Percentiles rank a stretch among this genome's conserved stretches.
phyloP scores from a whole-genome alignment of 1,140 invertebrate species.

The Drosophila kepulauana region DNA sequence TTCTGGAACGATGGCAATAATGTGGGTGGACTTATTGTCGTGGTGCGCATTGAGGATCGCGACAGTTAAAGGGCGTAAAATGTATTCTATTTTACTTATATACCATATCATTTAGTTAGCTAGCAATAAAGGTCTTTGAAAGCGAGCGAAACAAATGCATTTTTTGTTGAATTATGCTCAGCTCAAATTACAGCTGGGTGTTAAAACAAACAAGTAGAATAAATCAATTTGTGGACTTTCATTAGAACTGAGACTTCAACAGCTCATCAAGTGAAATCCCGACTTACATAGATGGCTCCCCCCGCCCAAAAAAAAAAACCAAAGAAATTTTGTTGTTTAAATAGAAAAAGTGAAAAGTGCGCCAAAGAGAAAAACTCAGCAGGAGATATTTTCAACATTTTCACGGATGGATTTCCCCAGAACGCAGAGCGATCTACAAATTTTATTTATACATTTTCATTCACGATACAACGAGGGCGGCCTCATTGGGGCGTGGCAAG shows the following conservation, averaged over 20 bases:
- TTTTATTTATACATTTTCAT: conserved; percentile 60
- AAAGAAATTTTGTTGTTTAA: not conserved
- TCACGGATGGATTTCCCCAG: conserved; percentile 59
- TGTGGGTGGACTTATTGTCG: conserved; percentile 68
- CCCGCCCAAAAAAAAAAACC: conserved; percentile 8
- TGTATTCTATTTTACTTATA: not conserved
- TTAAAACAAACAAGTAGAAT: conserved; percentile 4
- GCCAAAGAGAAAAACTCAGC: conserved; percentile 50
- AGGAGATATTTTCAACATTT: conserved; percentile 57
- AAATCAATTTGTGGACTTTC: conserved; percentile 33
- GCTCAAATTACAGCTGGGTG: conserved; percentile 12
- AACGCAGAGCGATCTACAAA: conserved; percentile 25
- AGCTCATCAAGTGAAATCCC: conserved; percentile 12
- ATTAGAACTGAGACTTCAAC: conserved; percentile 43
- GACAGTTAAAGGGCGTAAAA: conserved; percentile 40
- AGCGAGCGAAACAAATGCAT: conserved; percentile 9
- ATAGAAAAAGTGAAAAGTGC: conserved; percentile 25
- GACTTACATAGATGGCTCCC: not conserved
- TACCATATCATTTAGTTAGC: conserved; percentile 2
- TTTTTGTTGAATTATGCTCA: not conserved
- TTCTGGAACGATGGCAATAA: conserved; percentile 64
- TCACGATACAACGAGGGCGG: conserved; percentile 52
- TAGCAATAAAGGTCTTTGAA: conserved; percentile 51
- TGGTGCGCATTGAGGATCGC: conserved; percentile 66
- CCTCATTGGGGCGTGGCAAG: not conserved